phyloP scores from a whole-genome alignment of 1,140 invertebrate genomes.

The Streblospio benedicti region DNA sequence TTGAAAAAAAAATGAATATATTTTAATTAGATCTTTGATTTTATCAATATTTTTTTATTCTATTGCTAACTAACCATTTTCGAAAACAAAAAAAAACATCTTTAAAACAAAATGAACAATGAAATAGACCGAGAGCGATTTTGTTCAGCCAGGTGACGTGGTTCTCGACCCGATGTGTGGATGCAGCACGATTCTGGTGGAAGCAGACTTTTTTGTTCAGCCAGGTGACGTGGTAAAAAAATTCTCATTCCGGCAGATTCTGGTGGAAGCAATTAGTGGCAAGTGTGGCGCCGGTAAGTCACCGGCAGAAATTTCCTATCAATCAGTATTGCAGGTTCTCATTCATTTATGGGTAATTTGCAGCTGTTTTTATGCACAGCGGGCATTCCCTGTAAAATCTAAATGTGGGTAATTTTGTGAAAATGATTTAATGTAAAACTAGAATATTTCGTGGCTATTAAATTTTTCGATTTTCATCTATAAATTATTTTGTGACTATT shows the following conservation, averaged over 20 bases:
- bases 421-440: too few relatives aligned
- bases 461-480: not conserved
- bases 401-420: not conserved
- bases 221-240: not conserved
- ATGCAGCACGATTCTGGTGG: not conserved
- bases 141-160: not conserved
- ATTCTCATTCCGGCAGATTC: not conserved
- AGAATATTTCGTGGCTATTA: too few relatives aligned
- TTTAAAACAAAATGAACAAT: too few relatives aligned
- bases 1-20: too few relatives aligned
- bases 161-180: constrained; percentile 3
- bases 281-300: too few relatives aligned
- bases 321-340: not conserved
- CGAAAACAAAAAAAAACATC: too few relatives aligned
- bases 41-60: too few relatives aligned
- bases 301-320: not conserved
- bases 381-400: not conserved
- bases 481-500: not conserved
- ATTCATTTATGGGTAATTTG: not conserved
- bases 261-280: not conserved
- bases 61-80: too few relatives aligned
- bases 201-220: not conserved
- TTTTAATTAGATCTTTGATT: too few relatives aligned
- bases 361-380: not conserved
- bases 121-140: not conserved